Conservation (phyloP, 2,113 vertebrate genomes). For the Pachyramphus minor region DNA sequence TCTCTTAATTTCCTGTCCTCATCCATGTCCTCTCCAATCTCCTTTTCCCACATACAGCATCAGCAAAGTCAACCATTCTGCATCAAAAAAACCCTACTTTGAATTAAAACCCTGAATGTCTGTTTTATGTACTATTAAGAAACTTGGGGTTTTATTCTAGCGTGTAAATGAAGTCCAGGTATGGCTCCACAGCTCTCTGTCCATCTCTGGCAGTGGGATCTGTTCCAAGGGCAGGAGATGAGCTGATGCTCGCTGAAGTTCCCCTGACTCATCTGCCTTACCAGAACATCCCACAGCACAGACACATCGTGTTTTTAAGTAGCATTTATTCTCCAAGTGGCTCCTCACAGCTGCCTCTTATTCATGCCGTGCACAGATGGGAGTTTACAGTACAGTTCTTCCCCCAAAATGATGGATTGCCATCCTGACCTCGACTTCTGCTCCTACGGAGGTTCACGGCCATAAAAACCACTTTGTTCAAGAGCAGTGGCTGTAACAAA, state of each 20-base stretch:
- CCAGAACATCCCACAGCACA: neutral
- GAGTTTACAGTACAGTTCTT: conserved; percentile 14
- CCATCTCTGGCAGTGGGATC: neutral
- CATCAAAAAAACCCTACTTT: neutral
- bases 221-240: neutral
- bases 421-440: neutral
- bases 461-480: conserved; percentile 71
- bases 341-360: neutral
- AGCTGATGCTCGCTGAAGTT: neutral
- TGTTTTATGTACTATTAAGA: neutral
- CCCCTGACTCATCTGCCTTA: neutral
- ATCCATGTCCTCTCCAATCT: neutral
- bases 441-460: conserved; percentile 12
- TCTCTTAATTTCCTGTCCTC: neutral
- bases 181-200: neutral
- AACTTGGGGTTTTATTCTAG: neutral
- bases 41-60: neutral
- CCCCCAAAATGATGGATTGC: conserved; percentile 26
- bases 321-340: neutral
- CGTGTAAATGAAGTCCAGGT: neutral
- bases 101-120: neutral
- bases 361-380: neutral
- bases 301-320: neutral
- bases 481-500: conserved; percentile 75
- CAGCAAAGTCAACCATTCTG: neutral